Percentiles rank a stretch among this genome's conserved stretches.
Evolutionary conservation across 2,888 invertebrate species (phyloP).

Genomic region (Phyllotreta cruciferae): DNA sequence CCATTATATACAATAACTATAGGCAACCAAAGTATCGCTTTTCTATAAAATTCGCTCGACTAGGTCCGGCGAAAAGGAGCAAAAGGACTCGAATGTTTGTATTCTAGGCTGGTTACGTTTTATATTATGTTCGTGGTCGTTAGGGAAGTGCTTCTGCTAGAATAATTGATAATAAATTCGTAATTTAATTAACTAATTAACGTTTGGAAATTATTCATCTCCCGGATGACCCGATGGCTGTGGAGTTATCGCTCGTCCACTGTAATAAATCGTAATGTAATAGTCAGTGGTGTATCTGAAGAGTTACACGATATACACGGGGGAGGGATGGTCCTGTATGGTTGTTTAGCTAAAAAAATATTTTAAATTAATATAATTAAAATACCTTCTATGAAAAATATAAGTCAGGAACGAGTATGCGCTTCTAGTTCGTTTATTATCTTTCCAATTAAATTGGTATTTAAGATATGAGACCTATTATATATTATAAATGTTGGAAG

Average conservation of each 20-base stretch:
- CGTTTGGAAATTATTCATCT: constrained; percentile 6
- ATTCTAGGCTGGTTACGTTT: neutral
- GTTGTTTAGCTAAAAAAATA: too few species aligned
- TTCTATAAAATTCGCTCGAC: constrained; percentile 12
- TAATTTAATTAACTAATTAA: constrained; percentile 24
- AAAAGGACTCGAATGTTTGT: neutral
- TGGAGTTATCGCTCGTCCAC: constrained; percentile 4
- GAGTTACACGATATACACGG: too few species aligned
- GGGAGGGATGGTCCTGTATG: too few species aligned
- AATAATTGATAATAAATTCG: constrained; percentile 22
- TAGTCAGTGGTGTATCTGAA: constrained; percentile 5
- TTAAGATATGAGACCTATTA: too few species aligned
- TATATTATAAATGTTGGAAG: too few species aligned
- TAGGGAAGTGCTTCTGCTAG: neutral
- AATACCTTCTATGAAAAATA: too few species aligned
- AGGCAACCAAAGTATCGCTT: constrained; percentile 28
- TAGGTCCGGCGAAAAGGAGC: constrained; percentile 7
- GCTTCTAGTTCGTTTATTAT: too few species aligned
- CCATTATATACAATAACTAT: neutral
- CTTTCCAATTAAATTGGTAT: too few species aligned
- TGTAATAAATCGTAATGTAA: constrained; percentile 5
- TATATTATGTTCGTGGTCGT: neutral
- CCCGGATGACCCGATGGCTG: constrained; percentile 8
- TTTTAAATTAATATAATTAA: too few species aligned
- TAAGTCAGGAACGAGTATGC: too few species aligned